These are phyloP conservation scores for Dipodomys spectabilis DNA, from an alignment of 2,113 vertebrate genomes.

Conservation along the genomic window DNA sequence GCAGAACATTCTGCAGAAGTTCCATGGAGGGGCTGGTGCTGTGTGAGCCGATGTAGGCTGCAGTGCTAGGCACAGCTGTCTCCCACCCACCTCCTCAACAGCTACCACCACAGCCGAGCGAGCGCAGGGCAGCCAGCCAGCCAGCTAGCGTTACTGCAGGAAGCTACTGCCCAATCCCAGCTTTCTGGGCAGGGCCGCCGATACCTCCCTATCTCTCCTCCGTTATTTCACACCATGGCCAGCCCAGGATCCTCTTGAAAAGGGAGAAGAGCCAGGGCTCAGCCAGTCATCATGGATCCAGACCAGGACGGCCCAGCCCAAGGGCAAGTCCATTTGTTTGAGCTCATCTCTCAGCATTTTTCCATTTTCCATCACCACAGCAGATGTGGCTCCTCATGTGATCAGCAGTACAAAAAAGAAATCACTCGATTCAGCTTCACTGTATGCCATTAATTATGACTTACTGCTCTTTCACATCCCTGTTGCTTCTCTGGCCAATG, in stretches of 20 bases:
- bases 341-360: constrained; percentile 73
- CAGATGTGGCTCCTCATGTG: constrained; percentile 55
- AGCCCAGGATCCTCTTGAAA: constrained; percentile 49
- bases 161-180: constrained; percentile 84
- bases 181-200: constrained; percentile 72
- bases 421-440: constrained; percentile 41
- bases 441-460: constrained; percentile 9
- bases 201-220: constrained; percentile 76
- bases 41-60: not conserved
- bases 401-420: constrained; percentile 68
- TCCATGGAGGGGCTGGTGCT: constrained; percentile 62
- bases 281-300: not conserved
- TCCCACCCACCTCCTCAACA: constrained; percentile 70
- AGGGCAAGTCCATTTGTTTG: not conserved
- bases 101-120: constrained; percentile 31
- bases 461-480: not conserved
- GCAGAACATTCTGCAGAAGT: constrained; percentile 87
- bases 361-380: constrained; percentile 39
- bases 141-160: constrained; percentile 73
- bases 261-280: not conserved
- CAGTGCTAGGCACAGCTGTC: constrained; percentile 77
- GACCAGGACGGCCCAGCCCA: not conserved
- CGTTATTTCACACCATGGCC: constrained; percentile 55
- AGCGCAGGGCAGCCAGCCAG: constrained; percentile 76
- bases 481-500: not conserved